A percentile compares a stretch with the other conserved stretches of the same genome.
phyloP scores from a whole-genome alignment of 2,113 vertebrate species.

The Lucifuga dentata region DNA sequence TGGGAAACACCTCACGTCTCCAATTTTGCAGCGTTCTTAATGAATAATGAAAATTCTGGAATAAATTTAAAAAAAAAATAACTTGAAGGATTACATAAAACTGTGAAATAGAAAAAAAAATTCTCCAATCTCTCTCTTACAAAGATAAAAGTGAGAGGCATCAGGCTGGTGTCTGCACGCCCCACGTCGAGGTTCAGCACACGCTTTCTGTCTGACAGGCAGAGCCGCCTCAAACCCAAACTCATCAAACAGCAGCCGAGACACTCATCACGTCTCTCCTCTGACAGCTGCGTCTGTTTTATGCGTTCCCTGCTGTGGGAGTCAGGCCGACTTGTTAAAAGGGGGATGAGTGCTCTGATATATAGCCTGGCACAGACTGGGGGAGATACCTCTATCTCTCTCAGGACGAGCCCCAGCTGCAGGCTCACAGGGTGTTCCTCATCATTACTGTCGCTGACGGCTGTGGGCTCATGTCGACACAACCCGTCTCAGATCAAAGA shows the following conservation, averaged over 20 bases:
- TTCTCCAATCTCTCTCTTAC: slow-evolving; percentile 13
- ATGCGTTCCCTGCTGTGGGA: slow-evolving; percentile 63
- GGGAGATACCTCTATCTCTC: slow-evolving; percentile 54
- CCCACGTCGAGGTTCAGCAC: slow-evolving; percentile 8
- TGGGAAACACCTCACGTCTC: no score
- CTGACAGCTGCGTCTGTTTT: slow-evolving; percentile 77
- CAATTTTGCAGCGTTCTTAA: no score
- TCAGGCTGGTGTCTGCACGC: no score
- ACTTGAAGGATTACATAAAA: no score
- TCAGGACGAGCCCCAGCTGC: slow-evolving; percentile 50
- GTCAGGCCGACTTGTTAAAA: slow-evolving; percentile 69
- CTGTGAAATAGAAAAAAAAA: no score
- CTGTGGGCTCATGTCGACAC: slow-evolving; percentile 42
- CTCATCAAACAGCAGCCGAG: slow-evolving; percentile 53
- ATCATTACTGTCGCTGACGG: slow-evolving; percentile 38
- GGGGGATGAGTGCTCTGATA: slow-evolving; percentile 70
- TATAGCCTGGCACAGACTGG: slow-evolving; percentile 58
- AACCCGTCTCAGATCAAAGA: background rate
- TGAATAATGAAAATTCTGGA: no score
- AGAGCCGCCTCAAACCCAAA: slow-evolving; percentile 37
- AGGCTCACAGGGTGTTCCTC: slow-evolving; percentile 39
- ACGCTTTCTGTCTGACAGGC: slow-evolving; percentile 26
- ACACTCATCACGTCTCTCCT: slow-evolving; percentile 46
- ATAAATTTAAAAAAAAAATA: no score
- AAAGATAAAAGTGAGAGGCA: slow-evolving; percentile 30